Evolutionary conservation across 35 echinoderm and acorn worm species (phyloP).

Genomic region (Chiridota heheva): DNA sequence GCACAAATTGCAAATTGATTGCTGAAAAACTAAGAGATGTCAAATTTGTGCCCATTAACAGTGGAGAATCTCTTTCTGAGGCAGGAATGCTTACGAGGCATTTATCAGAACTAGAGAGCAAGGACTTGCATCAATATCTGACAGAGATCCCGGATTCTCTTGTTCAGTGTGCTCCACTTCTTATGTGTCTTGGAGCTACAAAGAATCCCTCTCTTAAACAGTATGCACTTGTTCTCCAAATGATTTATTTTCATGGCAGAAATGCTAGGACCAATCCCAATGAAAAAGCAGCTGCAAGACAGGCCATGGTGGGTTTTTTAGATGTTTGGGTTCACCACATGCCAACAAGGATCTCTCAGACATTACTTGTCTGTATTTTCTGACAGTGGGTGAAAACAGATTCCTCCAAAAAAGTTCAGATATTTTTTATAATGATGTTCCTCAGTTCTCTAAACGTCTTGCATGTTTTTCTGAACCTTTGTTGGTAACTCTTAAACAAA

Average conservation of each 20-base stretch:
- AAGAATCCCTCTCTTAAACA: constrained; percentile 2
- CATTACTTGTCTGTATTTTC: neutral
- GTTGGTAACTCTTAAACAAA: no score
- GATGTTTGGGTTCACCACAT: neutral
- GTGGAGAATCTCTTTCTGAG: neutral
- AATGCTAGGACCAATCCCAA: neutral
- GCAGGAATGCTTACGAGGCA: constrained; percentile 21
- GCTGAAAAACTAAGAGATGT: neutral
- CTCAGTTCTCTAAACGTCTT: neutral
- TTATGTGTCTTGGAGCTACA: constrained; percentile 15
- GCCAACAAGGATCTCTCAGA: neutral
- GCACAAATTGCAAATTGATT: constrained; percentile 16
- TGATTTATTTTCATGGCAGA: no score
- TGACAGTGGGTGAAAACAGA: neutral
- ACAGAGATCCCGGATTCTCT: neutral
- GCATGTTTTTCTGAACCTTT: neutral
- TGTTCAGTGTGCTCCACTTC: neutral
- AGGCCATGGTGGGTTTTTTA: constrained; percentile 23
- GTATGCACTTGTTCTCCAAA: constrained; percentile 10
- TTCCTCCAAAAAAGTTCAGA: neutral
- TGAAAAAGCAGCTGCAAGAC: neutral
- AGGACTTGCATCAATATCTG: neutral
- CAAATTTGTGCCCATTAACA: constrained; percentile 4
- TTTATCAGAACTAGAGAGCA: neutral
- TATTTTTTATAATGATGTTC: constrained; percentile 17